Percentiles rank a stretch among this genome's conserved stretches.
These are phyloP conservation scores for Cyprinodon diabolis DNA, from an alignment of 2,797 vertebrate species.

Conservation along the genomic window DNA sequence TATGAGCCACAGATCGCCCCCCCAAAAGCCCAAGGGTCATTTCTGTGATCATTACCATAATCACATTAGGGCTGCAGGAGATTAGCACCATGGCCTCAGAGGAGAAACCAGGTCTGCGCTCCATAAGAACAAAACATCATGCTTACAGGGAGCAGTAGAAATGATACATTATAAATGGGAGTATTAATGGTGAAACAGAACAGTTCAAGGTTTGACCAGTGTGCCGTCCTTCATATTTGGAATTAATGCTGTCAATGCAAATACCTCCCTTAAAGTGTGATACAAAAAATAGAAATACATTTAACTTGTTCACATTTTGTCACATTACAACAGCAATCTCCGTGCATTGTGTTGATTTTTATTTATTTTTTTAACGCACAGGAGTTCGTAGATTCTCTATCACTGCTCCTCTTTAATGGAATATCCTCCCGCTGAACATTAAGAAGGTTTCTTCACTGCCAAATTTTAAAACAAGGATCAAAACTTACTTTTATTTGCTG, in stretches of 20 bases:
- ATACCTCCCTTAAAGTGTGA: not conserved
- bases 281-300: not conserved
- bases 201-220: not conserved
- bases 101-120: slow-evolving; percentile 75
- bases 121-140: slow-evolving; percentile 55
- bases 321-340: too few species aligned
- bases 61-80: slow-evolving; percentile 89
- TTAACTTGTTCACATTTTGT: not conserved
- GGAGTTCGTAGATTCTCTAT: not conserved
- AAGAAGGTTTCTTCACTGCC: too few species aligned
- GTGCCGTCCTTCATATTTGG: not conserved
- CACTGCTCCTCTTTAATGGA: too few species aligned
- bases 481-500: too few species aligned
- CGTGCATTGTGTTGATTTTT: not conserved
- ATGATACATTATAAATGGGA: slow-evolving; percentile 20
- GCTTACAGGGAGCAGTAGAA: slow-evolving; percentile 43
- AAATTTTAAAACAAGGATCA: too few species aligned
- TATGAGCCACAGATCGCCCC: slow-evolving; percentile 86
- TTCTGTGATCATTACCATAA: slow-evolving; percentile 96
- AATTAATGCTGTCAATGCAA: not conserved
- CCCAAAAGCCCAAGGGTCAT: slow-evolving; percentile 88
- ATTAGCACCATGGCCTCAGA: slow-evolving; percentile 83
- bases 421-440: too few species aligned
- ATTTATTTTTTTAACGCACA: not conserved
- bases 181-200: slow-evolving; percentile 21